Base-by-base conservation (phyloP, 2,888 invertebrate species). In the Tenthredo livida region DNA sequence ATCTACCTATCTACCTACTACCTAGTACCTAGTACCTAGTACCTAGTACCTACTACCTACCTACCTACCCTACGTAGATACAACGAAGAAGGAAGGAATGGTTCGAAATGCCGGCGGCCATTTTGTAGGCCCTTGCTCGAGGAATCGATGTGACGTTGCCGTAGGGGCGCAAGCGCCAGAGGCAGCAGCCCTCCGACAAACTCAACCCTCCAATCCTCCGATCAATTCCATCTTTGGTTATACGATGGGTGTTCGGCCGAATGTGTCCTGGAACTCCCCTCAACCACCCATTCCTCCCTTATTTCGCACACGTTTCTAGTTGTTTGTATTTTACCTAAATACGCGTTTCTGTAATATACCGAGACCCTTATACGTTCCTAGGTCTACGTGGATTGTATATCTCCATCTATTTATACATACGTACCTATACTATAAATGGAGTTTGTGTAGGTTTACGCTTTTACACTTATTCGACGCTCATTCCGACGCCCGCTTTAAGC, bases 121-220 rank as follows among this genome's bases (percentile, higher is more conserved):
- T 93, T 93, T 93, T 93, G 93, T 93, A 93, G 93, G 93, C 93
- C 92, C 92, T 92, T 93, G 91, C 93, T 92, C 91, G 92, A 92
- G 93, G 93, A 93, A 93, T 93, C 93, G 93, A 93, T 93, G 93
- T 92, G 93, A 92, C 91, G 93, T 93, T 90, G 93, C 93, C 93
- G 89, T 91, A 92, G 93, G 93, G 92, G 93, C 93, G 93, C 93
- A 93, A 93, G 93, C 93, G 93, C 93, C 90, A 89, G 90, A 87
- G 92, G 92, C 91, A 88, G 89, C 89, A 88, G 89, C 89, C 91
- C 90, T 90, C 90, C 78, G 83, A 80, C 90, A 87, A 65, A 75
- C 84, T 85, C 86, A 87, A 85, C 88, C 90, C 90, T 90, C 90
- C 89, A 47, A 83, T 91, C 89, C 90, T 90, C 87, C 89, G 90